A percentile compares a stretch with the other conserved stretches of the same genome.
Evolutionary conservation across 1,140 invertebrate genomes (phyloP).

Genomic region (Stegodyphus dumicola): DNA sequence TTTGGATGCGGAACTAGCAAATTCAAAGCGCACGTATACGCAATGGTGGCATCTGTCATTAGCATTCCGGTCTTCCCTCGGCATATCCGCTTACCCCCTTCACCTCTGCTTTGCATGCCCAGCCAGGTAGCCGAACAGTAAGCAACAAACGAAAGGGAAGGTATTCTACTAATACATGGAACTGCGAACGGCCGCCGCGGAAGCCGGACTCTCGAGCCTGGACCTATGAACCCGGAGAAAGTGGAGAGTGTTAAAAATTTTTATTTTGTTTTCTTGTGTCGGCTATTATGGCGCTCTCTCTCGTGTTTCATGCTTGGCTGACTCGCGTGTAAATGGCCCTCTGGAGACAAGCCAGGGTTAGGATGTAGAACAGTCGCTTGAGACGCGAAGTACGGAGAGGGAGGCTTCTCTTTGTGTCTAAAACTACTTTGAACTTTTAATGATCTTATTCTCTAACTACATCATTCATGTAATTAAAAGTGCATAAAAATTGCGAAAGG

Average conservation of each 20-base stretch:
- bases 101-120: neutral
- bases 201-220: constrained; percentile 35
- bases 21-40: neutral
- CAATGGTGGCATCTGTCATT: neutral
- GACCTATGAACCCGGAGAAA: constrained; percentile 50
- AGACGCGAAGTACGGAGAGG: no score
- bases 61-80: constrained; percentile 8
- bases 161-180: neutral
- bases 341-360: neutral
- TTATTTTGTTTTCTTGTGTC: constrained; percentile 16
- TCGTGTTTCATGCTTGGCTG: constrained; percentile 26
- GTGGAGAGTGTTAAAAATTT: neutral
- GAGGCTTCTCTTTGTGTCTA: no score
- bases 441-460: no score
- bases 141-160: neutral
- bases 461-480: no score
- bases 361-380: no score
- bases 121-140: constrained; percentile 37
- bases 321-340: neutral
- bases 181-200: constrained; percentile 9
- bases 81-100: constrained; percentile 38
- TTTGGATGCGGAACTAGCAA: no score
- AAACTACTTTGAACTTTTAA: no score
- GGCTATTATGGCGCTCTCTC: neutral
- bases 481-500: no score